phyloP scores from a whole-genome alignment of 2,113 vertebrate genomes.

The Halichoerus grypus region DNA sequence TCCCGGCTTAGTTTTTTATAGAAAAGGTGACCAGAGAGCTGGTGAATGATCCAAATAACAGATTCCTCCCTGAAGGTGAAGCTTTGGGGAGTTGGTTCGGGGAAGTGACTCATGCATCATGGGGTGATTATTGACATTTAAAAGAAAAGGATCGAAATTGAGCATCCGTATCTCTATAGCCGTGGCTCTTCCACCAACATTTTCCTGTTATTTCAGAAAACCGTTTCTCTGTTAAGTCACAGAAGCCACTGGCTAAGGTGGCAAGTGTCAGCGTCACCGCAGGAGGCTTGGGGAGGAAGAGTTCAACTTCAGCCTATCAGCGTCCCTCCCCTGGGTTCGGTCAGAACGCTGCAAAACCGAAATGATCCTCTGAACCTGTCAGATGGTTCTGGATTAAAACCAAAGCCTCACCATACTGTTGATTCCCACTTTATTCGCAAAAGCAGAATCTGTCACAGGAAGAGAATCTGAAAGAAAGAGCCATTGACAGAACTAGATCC shows the following conservation, averaged over 20 bases:
- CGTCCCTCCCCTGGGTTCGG: background rate
- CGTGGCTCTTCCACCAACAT: background rate
- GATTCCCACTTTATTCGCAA: background rate
- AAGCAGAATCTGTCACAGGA: background rate
- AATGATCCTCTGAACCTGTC: background rate
- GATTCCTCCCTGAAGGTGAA: background rate
- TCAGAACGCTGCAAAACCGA: background rate
- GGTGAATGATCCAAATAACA: background rate
- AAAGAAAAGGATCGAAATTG: background rate
- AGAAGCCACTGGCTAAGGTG: background rate
- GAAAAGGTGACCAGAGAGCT: background rate
- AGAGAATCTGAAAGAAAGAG: background rate
- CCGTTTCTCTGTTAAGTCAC: background rate
- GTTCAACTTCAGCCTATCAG: fast-evolving
- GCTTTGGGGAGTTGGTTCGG: background rate
- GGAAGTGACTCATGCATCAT: background rate
- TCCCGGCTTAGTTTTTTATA: background rate
- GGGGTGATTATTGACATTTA: background rate
- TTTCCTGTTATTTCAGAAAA: background rate
- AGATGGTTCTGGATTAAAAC: background rate
- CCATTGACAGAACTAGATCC: background rate
- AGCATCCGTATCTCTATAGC: fast-evolving
- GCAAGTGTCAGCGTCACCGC: fast-evolving
- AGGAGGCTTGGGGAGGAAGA: fast-evolving
- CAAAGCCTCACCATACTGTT: background rate